Evolutionary conservation across 1,140 invertebrate genomes (phyloP).

Genomic region (Notospermus geniculatus): DNA sequence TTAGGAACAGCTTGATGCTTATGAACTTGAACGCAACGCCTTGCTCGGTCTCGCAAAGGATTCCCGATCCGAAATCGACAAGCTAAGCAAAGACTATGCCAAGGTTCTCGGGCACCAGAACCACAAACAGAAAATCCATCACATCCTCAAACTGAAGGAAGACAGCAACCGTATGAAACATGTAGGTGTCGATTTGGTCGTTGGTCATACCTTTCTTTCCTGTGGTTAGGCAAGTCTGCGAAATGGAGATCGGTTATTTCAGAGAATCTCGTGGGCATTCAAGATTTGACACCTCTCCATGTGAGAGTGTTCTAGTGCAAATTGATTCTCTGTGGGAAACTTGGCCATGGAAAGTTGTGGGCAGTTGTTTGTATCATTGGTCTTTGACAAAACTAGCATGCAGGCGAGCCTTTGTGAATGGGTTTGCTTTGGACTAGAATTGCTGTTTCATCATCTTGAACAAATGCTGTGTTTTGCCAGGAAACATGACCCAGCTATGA

Average conservation of each 20-base stretch:
- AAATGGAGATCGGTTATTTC: not conserved
- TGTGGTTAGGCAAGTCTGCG: not conserved
- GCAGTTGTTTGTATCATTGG: not conserved
- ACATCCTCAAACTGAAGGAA: constrained; percentile 64
- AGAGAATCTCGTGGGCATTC: not conserved
- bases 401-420: too few relatives aligned
- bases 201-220: not conserved
- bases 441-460: too few relatives aligned
- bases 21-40: constrained; percentile 53
- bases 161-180: constrained; percentile 60
- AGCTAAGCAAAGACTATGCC: constrained; percentile 63
- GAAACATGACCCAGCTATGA: too few relatives aligned
- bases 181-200: constrained; percentile 47
- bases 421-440: too few relatives aligned
- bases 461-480: too few relatives aligned
- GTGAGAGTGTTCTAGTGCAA: not conserved
- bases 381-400: not conserved
- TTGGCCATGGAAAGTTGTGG: not conserved
- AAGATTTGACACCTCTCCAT: not conserved
- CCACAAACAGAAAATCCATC: constrained; percentile 68
- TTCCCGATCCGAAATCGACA: constrained; percentile 57
- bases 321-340: too few relatives aligned
- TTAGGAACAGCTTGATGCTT: constrained; percentile 56
- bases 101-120: constrained; percentile 68
- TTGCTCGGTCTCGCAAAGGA: constrained; percentile 39